Conservation (phyloP, 2,113 vertebrate species). For the Catharus fuscescens region DNA sequence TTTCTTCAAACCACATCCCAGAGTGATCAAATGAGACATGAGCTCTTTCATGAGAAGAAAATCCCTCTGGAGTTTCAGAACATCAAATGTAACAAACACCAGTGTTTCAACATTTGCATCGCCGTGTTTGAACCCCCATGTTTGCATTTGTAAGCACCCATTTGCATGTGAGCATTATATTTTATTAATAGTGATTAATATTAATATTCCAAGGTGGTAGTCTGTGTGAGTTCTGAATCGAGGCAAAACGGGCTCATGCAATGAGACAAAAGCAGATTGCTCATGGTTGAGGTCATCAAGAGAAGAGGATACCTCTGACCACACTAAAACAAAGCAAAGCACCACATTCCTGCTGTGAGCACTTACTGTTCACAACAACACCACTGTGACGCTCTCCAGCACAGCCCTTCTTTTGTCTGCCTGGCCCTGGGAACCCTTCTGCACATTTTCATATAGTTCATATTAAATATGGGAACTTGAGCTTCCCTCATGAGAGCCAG, state of each 20-base stretch:
- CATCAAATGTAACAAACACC: conserved; percentile 44
- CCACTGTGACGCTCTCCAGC: background rate
- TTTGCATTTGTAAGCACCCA: conserved; percentile 14
- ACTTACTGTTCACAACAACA: background rate
- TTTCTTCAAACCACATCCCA: conserved; percentile 30
- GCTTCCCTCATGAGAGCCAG: background rate
- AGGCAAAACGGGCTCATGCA: background rate
- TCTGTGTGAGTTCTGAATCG: background rate
- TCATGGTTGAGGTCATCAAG: background rate
- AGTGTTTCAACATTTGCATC: background rate
- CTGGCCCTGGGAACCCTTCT: conserved; percentile 4
- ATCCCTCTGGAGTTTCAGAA: conserved; percentile 37
- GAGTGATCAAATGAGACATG: conserved; percentile 44
- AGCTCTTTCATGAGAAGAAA: conserved; percentile 48
- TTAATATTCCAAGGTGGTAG: conserved; percentile 16
- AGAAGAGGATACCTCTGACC: background rate
- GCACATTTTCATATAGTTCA: conserved; percentile 15
- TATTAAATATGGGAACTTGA: conserved; percentile 38
- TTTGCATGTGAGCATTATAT: conserved; percentile 38
- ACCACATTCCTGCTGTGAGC: background rate
- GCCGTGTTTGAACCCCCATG: background rate
- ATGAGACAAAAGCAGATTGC: background rate
- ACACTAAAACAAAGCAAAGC: background rate
- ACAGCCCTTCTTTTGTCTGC: background rate
- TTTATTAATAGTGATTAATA: conserved; percentile 48